phyloP scores from a whole-genome alignment of 2,888 invertebrate genomes.

The Tenodera sinensis region DNA sequence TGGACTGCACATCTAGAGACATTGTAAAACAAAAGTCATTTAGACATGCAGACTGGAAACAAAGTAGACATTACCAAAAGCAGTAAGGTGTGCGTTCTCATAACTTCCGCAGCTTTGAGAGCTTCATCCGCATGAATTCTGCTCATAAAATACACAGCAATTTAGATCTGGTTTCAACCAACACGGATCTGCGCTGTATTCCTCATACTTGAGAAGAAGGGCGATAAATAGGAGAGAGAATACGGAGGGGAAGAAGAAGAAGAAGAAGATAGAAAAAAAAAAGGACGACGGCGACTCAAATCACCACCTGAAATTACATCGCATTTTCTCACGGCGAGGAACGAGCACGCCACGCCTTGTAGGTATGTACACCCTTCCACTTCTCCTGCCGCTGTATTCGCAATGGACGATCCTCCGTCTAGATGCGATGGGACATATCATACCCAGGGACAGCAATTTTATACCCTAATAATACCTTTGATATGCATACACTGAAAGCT shows the following conservation, averaged over 20 bases:
- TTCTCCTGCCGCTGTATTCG: neutral
- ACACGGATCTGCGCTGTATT: neutral
- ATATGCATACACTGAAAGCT: too few species aligned
- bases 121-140: neutral
- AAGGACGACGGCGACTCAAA: neutral
- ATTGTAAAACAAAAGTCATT: too few species aligned
- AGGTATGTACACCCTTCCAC: neutral
- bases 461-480: too few species aligned
- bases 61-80: too few species aligned
- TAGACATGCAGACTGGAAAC: too few species aligned
- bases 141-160: neutral
- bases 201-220: neutral
- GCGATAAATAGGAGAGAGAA: neutral
- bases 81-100: neutral
- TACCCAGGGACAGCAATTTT: neutral
- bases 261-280: neutral
- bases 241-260: neutral
- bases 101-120: neutral
- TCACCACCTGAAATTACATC: slow-evolving; percentile 5
- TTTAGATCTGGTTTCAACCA: slow-evolving; percentile 1
- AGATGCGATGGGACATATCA: neutral
- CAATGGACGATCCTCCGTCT: neutral
- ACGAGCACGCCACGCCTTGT: neutral
- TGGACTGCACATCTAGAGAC: too few species aligned
- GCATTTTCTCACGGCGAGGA: slow-evolving; percentile 2